Evolutionary conservation across 2,888 invertebrate species (phyloP).

Genomic region (Cylindroiulus punctatus): DNA sequence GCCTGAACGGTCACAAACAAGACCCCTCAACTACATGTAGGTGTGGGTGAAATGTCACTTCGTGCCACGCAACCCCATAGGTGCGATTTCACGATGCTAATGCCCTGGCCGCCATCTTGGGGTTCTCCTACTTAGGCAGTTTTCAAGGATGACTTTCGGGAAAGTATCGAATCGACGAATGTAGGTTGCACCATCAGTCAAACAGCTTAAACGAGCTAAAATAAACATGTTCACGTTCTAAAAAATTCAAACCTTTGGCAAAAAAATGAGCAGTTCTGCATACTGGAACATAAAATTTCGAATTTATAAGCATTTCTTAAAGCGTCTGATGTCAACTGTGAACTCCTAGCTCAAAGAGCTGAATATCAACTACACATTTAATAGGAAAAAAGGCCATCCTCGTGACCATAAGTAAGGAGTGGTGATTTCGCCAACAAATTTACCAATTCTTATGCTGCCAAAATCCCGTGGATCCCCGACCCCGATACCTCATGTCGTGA

Average conservation of each 20-base stretch:
- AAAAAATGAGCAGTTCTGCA: too few relatives aligned
- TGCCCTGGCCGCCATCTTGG: not conserved
- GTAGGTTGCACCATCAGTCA: not conserved
- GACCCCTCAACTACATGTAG: slow-evolving; percentile 44
- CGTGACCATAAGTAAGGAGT: not conserved
- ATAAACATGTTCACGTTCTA: too few relatives aligned
- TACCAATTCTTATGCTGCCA: not conserved
- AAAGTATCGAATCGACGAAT: not conserved
- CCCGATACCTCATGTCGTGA: not conserved
- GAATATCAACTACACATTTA: too few relatives aligned
- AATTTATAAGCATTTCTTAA: too few relatives aligned
- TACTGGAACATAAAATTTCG: too few relatives aligned
- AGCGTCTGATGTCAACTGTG: too few relatives aligned
- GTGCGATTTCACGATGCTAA: slow-evolving; percentile 4
- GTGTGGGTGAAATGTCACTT: slow-evolving; percentile 54
- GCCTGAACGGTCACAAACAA: not conserved
- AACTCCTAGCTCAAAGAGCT: too few relatives aligned
- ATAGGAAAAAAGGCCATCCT: not conserved
- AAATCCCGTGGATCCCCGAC: not conserved
- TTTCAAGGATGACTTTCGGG: slow-evolving; percentile 4
- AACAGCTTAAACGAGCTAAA: not conserved
- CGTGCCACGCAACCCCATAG: slow-evolving; percentile 30
- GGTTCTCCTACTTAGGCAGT: not conserved
- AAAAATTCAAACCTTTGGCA: too few relatives aligned
- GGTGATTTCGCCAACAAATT: not conserved